phyloP scores from a whole-genome alignment of 2,888 invertebrate species.

The Volucella bombylans region DNA sequence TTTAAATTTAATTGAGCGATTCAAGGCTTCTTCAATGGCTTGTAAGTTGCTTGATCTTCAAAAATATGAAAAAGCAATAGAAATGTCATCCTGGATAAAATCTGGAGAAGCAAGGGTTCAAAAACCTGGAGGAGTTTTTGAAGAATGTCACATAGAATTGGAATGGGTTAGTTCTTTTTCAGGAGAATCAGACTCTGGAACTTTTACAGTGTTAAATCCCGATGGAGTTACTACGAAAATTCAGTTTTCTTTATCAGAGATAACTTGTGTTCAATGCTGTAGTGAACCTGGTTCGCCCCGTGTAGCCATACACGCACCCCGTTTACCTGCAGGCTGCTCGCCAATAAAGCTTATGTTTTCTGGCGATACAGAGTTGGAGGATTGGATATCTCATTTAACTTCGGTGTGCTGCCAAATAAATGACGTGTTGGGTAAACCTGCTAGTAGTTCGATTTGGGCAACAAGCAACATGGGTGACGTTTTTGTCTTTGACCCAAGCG shows the following conservation, averaged over 20 bases:
- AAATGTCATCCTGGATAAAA: constrained; percentile 93
- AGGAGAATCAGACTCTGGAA: constrained; percentile 88
- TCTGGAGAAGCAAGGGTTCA: constrained; percentile 90
- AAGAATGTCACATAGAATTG: constrained; percentile 90
- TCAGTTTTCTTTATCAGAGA: constrained; percentile 89
- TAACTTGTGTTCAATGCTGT: constrained; percentile 89
- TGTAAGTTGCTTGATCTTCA: constrained; percentile 83
- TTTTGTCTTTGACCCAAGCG: constrained; percentile 90
- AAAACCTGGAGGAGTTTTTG: constrained; percentile 84
- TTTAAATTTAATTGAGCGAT: constrained; percentile 87
- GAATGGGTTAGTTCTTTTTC: constrained; percentile 88
- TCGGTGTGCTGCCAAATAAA: constrained; percentile 90
- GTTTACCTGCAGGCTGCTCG: constrained; percentile 82
- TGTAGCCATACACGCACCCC: constrained; percentile 88
- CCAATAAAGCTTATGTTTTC: constrained; percentile 90
- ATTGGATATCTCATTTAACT: constrained; percentile 92
- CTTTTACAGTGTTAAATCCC: constrained; percentile 89
- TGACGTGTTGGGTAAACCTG: constrained; percentile 87
- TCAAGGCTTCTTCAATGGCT: constrained; percentile 85
- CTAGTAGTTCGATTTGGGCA: constrained; percentile 89
- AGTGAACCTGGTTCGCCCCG: constrained; percentile 92
- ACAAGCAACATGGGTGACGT: constrained; percentile 91
- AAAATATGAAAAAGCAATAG: constrained; percentile 89
- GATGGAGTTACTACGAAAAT: constrained; percentile 90
- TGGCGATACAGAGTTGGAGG: constrained; percentile 93